Percentiles rank a stretch among this genome's conserved stretches.
Evolutionary conservation across 2,797 vertebrate genomes (phyloP).

Genomic region (Tokudaia muenninki): DNA sequence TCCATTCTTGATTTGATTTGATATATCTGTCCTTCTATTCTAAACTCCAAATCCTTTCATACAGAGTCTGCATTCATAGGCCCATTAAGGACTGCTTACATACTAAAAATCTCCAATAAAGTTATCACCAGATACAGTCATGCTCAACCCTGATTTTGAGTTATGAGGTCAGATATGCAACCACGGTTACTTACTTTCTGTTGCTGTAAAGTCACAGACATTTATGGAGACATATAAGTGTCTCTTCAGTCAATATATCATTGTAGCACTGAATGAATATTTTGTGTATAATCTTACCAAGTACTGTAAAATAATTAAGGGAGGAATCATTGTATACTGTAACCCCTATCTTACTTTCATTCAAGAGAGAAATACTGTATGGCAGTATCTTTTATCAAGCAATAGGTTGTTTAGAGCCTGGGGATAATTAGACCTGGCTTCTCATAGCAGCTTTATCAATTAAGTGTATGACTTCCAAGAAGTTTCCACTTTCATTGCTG

Average conservation of each 20-base stretch:
- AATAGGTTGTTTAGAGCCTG: background rate
- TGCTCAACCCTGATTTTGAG: background rate
- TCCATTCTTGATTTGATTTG: background rate
- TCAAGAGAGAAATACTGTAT: slow-evolving; percentile 9
- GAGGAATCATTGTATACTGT: background rate
- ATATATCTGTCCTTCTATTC: background rate
- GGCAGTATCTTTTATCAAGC: background rate
- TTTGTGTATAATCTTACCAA: slow-evolving; percentile 58
- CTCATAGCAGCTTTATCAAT: background rate
- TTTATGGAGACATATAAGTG: background rate
- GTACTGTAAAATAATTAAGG: slow-evolving; percentile 52
- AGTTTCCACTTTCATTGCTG: slow-evolving; percentile 3
- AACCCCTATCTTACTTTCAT: background rate
- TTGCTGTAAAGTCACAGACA: slow-evolving; percentile 19
- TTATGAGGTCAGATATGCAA: background rate
- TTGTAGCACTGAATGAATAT: background rate
- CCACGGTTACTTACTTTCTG: background rate
- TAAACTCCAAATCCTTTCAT: background rate
- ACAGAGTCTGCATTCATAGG: background rate
- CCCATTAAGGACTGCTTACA: background rate
- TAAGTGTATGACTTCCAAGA: background rate
- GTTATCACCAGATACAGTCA: background rate
- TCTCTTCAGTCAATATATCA: background rate
- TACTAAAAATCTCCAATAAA: background rate
- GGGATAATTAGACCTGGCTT: slow-evolving; percentile 1